phyloP scores from a whole-genome alignment of 1,140 invertebrate species.

The Neuroterus valhalla region DNA sequence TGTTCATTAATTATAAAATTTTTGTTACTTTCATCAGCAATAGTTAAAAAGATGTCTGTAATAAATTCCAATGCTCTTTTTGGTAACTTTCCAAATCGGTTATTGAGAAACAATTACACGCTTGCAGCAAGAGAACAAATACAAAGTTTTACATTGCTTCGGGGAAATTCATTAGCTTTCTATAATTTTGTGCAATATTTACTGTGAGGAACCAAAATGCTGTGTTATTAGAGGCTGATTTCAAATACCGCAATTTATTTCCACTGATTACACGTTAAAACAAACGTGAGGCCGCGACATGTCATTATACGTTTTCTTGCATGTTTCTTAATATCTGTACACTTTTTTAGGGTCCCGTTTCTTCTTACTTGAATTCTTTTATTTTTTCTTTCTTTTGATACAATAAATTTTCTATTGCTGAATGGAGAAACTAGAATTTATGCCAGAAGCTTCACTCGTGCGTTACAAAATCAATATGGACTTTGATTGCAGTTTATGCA shows the following conservation, averaged over 20 bases:
- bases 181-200: constrained; percentile 12
- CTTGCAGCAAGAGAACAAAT: too few relatives aligned
- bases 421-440: constrained; percentile 4
- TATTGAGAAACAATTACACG: too few relatives aligned
- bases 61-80: too few relatives aligned
- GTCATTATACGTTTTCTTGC: not conserved
- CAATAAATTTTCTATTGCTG: not conserved
- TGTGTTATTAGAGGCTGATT: constrained; percentile 2
- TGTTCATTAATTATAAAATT: too few relatives aligned
- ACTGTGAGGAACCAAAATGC: not conserved
- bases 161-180: not conserved
- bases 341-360: not conserved
- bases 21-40: too few relatives aligned
- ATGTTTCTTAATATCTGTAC: not conserved
- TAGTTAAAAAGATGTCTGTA: too few relatives aligned
- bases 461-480: not conserved
- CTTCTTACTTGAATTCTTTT: not conserved
- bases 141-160: too few relatives aligned
- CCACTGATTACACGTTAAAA: not conserved
- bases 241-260: constrained; percentile 1
- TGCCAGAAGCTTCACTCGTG: not conserved
- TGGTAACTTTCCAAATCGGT: too few relatives aligned
- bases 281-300: not conserved
- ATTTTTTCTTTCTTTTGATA: not conserved
- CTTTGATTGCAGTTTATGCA: too few relatives aligned